Evolutionary conservation across 2,797 vertebrate species (phyloP).

Genomic region (Pachyuromys duprasi): DNA sequence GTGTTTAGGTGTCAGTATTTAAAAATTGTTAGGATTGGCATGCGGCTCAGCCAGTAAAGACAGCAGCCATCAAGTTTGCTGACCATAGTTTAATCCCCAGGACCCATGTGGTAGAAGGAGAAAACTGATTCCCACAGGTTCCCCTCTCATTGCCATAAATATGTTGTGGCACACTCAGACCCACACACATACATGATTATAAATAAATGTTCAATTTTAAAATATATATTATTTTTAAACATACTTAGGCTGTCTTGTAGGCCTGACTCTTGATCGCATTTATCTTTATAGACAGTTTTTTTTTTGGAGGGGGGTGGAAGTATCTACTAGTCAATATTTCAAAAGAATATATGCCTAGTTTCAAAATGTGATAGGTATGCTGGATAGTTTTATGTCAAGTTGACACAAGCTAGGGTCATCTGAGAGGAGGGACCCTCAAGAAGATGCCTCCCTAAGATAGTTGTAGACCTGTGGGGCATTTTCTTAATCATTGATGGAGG

Average conservation of each 20-base stretch:
- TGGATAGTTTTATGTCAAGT: neutral
- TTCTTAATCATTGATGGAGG: neutral
- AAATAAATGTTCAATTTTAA: neutral
- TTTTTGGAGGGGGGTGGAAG: fast-evolving
- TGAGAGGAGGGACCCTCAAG: neutral
- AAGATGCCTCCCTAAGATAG: neutral
- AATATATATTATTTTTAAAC: neutral
- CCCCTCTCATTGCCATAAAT: neutral
- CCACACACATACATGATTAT: neutral
- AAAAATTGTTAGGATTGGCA: neutral
- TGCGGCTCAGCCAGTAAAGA: neutral
- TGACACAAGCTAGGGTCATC: neutral
- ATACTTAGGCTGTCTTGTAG: neutral
- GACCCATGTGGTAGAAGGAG: too few relatives aligned
- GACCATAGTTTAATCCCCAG: neutral
- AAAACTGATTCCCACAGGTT: neutral
- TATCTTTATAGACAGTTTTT: neutral
- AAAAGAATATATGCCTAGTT: neutral
- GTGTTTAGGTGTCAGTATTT: neutral
- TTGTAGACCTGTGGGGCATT: neutral
- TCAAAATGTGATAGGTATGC: neutral
- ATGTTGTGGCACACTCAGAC: too few relatives aligned
- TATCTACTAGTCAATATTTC: neutral
- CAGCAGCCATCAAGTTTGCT: too few relatives aligned
- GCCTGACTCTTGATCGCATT: neutral